Evolutionary conservation across 2,113 vertebrate species (phyloP).

Genomic region (Dipodomys stephensi): DNA sequence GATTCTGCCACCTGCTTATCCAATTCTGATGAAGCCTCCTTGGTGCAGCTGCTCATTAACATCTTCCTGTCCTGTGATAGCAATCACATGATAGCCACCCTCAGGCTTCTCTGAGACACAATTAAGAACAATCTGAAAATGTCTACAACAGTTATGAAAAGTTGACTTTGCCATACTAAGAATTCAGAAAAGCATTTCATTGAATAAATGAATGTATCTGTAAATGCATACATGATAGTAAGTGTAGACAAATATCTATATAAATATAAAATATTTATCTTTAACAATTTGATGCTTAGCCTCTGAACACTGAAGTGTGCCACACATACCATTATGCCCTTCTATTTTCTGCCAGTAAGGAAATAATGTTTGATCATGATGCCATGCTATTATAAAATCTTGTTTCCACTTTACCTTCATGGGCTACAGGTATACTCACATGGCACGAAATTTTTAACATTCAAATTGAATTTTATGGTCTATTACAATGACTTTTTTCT

Average conservation of each 20-base stretch:
- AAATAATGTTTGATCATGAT: neutral
- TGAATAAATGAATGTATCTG: neutral
- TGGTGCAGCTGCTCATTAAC: neutral
- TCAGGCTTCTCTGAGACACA: neutral
- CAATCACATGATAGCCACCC: neutral
- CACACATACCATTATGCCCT: neutral
- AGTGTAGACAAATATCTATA: neutral
- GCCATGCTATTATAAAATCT: neutral
- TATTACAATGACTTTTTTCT: neutral
- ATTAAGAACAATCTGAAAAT: neutral
- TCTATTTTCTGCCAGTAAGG: neutral
- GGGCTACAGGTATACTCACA: neutral
- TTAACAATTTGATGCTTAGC: neutral
- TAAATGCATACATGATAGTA: neutral
- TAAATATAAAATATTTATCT: neutral
- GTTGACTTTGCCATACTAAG: neutral
- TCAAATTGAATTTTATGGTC: conserved; percentile 33
- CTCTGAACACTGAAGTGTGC: neutral
- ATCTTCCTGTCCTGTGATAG: neutral
- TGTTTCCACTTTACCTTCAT: neutral
- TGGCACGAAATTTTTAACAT: neutral
- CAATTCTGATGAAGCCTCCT: neutral
- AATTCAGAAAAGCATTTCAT: neutral
- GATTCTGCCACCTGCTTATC: neutral
- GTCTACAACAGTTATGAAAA: neutral